phyloP scores from a whole-genome alignment of 2,797 vertebrate species.

The Pachyuromys duprasi region DNA sequence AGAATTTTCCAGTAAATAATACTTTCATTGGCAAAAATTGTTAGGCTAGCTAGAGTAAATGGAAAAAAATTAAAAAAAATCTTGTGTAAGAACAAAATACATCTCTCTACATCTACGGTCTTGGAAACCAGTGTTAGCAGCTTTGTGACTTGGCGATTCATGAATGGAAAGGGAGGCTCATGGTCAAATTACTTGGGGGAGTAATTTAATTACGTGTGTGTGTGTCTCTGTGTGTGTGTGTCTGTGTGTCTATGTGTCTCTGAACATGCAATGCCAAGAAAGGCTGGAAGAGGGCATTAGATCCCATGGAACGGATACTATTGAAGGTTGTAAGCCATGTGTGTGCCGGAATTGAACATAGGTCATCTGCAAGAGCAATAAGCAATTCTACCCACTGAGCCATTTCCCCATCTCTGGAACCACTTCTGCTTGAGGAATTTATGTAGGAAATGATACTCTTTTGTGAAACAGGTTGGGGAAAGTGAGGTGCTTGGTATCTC shows the following conservation, averaged over 20 bases:
- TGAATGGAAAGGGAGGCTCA: neutral
- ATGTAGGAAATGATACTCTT: conserved; percentile 7
- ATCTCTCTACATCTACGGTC: neutral
- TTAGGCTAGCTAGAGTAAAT: neutral
- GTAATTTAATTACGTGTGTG: neutral
- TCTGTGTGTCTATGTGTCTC: neutral
- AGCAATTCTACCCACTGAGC: neutral
- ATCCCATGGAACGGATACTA: neutral
- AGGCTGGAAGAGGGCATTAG: neutral
- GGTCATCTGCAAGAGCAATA: neutral
- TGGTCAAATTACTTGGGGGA: neutral
- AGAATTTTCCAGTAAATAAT: conserved; percentile 2
- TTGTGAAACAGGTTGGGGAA: neutral
- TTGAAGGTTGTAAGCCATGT: neutral
- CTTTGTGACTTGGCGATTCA: neutral
- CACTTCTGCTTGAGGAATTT: conserved; percentile 7
- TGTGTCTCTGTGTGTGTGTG: neutral
- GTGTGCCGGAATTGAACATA: neutral
- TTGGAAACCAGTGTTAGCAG: neutral
- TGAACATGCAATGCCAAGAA: neutral
- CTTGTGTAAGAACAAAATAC: neutral
- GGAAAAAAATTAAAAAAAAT: neutral
- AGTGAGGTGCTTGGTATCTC: neutral
- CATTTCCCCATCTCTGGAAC: too few relatives aligned
- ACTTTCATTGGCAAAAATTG: neutral